Percentiles rank a stretch among this genome's conserved stretches.
phyloP scores from a whole-genome alignment of 2,113 vertebrate genomes.

The Catharus minimus region DNA sequence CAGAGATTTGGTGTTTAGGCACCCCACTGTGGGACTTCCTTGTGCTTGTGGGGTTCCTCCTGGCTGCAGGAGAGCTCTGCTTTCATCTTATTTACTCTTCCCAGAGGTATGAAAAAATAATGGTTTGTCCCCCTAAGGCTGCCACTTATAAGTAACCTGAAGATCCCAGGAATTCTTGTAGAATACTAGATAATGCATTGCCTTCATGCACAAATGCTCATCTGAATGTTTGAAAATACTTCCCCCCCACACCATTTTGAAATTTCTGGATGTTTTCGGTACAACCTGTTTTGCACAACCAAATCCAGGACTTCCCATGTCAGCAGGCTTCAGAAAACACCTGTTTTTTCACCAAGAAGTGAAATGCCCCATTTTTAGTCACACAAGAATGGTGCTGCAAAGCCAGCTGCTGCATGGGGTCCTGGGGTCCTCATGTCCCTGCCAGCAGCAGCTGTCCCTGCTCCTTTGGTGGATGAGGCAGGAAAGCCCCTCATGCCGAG shows the following conservation, averaged over 20 bases:
- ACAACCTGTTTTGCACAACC: neutral
- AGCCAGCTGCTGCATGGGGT: neutral
- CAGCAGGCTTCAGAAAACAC: neutral
- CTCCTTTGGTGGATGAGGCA: neutral
- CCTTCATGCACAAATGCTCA: neutral
- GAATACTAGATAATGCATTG: neutral
- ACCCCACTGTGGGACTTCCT: neutral
- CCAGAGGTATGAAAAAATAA: neutral
- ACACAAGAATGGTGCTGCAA: neutral
- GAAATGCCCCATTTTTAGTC: neutral
- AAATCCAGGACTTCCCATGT: neutral
- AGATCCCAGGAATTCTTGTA: neutral
- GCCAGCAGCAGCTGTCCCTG: neutral
- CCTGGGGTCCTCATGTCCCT: neutral
- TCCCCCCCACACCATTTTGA: neutral
- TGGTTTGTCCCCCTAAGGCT: neutral
- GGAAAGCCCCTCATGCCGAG: neutral
- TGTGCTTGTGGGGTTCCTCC: neutral
- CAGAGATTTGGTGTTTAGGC: neutral
- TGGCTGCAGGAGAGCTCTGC: neutral
- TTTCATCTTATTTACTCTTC: constrained; percentile 14
- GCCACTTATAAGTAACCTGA: neutral
- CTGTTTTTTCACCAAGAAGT: neutral
- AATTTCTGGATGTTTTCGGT: neutral
- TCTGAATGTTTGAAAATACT: neutral